Evolutionary conservation across 1,140 invertebrate genomes (phyloP).

Genomic region (Platyura marginata): DNA sequence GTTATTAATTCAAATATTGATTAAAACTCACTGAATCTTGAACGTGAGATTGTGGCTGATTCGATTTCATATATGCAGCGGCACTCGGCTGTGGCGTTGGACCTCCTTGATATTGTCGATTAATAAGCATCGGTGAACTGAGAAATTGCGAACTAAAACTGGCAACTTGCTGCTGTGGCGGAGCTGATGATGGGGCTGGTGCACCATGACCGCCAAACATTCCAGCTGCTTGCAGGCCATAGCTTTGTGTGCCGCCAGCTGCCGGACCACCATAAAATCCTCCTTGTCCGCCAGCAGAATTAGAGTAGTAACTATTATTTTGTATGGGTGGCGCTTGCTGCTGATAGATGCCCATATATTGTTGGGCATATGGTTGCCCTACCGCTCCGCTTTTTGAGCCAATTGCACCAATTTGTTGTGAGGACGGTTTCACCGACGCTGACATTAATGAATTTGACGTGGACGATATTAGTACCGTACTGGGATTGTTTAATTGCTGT

Average conservation of each 20-base stretch:
- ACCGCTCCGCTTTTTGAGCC: conserved; percentile 41
- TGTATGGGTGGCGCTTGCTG: conserved; percentile 32
- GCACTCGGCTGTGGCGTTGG: conserved; percentile 27
- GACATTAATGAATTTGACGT: conserved; percentile 71
- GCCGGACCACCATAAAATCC: conserved; percentile 23
- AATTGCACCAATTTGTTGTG: conserved; percentile 66
- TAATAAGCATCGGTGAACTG: conserved; percentile 20
- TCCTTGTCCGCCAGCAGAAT: conserved; percentile 30
- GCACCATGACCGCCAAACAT: conserved; percentile 13
- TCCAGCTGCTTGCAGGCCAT: conserved; percentile 28
- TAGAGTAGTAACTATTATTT: conserved; percentile 36
- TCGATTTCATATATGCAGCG: conserved; percentile 31
- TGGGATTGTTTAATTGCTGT: conserved; percentile 64
- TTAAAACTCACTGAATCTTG: conserved; percentile 26
- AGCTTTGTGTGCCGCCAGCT: conserved; percentile 30
- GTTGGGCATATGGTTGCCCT: conserved; percentile 20
- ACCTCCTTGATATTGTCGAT: conserved; percentile 7
- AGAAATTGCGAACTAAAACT: conserved; percentile 24
- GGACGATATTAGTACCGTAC: conserved; percentile 74
- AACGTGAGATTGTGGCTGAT: conserved; percentile 31
- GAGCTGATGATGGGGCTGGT: conserved; percentile 9
- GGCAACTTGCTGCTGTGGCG: conserved; percentile 22
- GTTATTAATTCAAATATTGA: no score
- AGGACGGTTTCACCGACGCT: conserved; percentile 66
- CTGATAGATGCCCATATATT: conserved; percentile 20